Conservation (phyloP, 2,797 vertebrate species). For the Sebastiscus albofasciatus region DNA sequence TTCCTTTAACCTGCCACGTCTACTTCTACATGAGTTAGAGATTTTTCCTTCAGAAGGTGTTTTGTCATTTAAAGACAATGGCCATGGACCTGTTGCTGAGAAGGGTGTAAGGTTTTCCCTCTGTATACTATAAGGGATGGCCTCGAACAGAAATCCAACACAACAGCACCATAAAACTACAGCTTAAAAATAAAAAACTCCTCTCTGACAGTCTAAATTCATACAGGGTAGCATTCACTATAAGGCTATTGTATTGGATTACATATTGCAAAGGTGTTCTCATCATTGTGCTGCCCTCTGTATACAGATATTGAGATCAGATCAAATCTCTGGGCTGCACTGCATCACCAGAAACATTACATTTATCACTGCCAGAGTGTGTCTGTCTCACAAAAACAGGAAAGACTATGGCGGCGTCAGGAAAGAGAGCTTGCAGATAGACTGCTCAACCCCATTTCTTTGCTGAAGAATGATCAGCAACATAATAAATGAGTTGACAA, state of each 20-base stretch:
- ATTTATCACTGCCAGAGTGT: slow-evolving; percentile 24
- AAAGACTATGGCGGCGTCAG: slow-evolving; percentile 44
- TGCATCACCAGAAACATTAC: slow-evolving; percentile 16
- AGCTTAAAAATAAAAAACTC: neutral
- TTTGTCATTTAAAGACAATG: neutral
- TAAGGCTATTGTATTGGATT: neutral
- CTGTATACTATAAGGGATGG: neutral
- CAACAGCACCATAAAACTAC: neutral
- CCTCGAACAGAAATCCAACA: neutral
- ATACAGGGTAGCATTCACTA: neutral
- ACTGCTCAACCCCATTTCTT: neutral
- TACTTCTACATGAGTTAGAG: neutral
- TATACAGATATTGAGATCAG: slow-evolving; percentile 16
- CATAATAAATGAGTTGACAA: neutral
- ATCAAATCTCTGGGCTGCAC: neutral
- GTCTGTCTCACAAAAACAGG: slow-evolving; percentile 62
- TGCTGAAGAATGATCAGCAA: neutral
- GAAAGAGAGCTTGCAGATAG: slow-evolving; percentile 31
- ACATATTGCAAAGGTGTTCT: neutral
- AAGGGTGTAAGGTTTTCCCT: neutral
- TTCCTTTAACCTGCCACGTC: neutral
- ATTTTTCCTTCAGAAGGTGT: neutral
- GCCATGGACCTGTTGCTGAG: neutral
- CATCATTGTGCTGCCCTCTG: neutral
- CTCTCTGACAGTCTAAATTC: neutral